Conservation (phyloP, 2,888 invertebrate species). For the Heliothis peltigera region DNA sequence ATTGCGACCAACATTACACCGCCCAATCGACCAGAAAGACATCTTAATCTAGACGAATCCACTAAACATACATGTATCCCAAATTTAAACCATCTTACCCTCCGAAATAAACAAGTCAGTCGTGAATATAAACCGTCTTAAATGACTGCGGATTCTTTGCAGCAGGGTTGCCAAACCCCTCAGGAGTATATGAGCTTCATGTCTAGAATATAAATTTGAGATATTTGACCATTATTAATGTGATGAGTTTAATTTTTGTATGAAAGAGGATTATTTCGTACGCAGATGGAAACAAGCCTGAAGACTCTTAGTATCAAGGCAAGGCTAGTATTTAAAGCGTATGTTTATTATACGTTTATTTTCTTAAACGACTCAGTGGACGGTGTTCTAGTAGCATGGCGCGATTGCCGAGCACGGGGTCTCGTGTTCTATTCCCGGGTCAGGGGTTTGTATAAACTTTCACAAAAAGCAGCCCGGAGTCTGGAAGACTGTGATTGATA, state of each 20-base stretch:
- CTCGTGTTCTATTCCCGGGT: too few species aligned
- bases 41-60: constrained; percentile 65
- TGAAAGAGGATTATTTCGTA: too few species aligned
- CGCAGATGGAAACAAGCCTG: too few species aligned
- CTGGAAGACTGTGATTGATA: too few species aligned
- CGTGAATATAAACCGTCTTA: constrained; percentile 76
- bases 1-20: constrained; percentile 26
- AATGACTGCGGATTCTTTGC: constrained; percentile 53
- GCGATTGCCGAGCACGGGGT: too few species aligned
- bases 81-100: constrained; percentile 66
- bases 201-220: background rate
- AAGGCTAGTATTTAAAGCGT: too few species aligned
- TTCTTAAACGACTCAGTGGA: too few species aligned
- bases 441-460: too few species aligned
- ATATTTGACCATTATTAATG: background rate
- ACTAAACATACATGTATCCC: constrained; percentile 63
- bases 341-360: too few species aligned
- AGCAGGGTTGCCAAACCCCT: constrained; percentile 21
- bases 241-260: background rate
- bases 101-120: constrained; percentile 57
- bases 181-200: background rate
- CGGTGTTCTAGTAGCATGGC: too few species aligned
- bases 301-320: too few species aligned
- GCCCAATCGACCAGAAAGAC: constrained; percentile 32
- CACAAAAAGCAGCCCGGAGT: too few species aligned